These are phyloP conservation scores for Cenopis cana DNA, from an alignment of 2,888 invertebrate species.

Conservation along the genomic window DNA sequence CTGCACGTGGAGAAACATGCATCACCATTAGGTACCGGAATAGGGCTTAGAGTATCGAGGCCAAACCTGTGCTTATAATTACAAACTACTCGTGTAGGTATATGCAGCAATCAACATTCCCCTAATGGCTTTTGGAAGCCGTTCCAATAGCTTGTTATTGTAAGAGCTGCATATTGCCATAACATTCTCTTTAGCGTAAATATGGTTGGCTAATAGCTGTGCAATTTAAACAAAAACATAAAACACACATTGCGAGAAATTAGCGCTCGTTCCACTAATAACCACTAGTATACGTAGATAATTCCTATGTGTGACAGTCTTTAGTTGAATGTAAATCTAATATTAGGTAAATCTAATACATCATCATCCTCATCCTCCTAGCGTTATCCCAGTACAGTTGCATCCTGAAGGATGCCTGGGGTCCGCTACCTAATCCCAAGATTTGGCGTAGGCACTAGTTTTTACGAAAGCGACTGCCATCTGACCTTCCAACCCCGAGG, in stretches of 20 bases:
- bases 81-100: conserved; percentile 8
- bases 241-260: conserved; percentile 43
- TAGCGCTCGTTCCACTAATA: conserved; percentile 17
- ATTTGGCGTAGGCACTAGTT: too few relatives aligned
- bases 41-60: conserved; percentile 17
- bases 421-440: too few relatives aligned
- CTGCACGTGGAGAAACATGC: conserved; percentile 24
- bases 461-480: too few relatives aligned
- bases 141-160: conserved; percentile 56
- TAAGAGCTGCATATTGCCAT: conserved; percentile 48
- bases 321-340: background rate
- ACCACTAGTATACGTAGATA: background rate
- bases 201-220: conserved; percentile 25
- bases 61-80: conserved; percentile 11
- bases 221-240: conserved; percentile 33
- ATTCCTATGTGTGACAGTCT: conserved; percentile 3
- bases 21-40: background rate
- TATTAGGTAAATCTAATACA: background rate
- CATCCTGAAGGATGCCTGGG: too few relatives aligned
- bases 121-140: conserved; percentile 56
- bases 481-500: too few relatives aligned
- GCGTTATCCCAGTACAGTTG: too few relatives aligned
- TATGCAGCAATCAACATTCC: conserved; percentile 45
- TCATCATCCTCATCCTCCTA: too few relatives aligned
- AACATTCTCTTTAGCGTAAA: conserved; percentile 51